Percentiles rank a stretch among this genome's conserved stretches.
Evolutionary conservation across 2,888 invertebrate genomes (phyloP).

Genomic region (Lasius platythorax): DNA sequence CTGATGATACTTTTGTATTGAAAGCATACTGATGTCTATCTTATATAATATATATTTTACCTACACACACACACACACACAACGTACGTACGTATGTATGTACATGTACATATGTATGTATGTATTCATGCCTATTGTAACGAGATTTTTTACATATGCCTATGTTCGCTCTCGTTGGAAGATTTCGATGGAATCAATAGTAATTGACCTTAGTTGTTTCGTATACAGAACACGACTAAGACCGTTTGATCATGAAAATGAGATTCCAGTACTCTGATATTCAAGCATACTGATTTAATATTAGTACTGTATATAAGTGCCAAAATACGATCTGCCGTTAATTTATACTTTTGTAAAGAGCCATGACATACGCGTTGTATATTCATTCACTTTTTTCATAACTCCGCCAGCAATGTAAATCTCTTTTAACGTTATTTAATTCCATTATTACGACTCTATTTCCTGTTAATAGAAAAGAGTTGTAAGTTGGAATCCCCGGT

Average conservation of each 20-base stretch:
- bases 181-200: conserved; percentile 16
- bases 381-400: conserved; percentile 26
- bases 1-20: conserved; percentile 43
- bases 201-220: background rate
- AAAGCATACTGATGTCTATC: conserved; percentile 53
- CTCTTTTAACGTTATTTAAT: conserved; percentile 29
- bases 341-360: conserved; percentile 37
- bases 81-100: background rate
- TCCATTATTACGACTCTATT: background rate
- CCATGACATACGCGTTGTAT: background rate
- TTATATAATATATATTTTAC: conserved; percentile 24
- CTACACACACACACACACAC: too few relatives aligned
- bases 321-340: conserved; percentile 59
- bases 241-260: conserved; percentile 33
- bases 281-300: conserved; percentile 43
- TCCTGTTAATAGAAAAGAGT: background rate
- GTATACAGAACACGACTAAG: background rate
- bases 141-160: conserved; percentile 34
- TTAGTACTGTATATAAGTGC: conserved; percentile 56
- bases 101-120: conserved; percentile 30
- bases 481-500: background rate
- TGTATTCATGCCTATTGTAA: conserved; percentile 31
- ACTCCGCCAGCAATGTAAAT: conserved; percentile 13
- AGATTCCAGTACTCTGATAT: background rate
- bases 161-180: conserved; percentile 14